Conservation (phyloP, 2,113 vertebrate species). For the Hystrix brachyura region DNA sequence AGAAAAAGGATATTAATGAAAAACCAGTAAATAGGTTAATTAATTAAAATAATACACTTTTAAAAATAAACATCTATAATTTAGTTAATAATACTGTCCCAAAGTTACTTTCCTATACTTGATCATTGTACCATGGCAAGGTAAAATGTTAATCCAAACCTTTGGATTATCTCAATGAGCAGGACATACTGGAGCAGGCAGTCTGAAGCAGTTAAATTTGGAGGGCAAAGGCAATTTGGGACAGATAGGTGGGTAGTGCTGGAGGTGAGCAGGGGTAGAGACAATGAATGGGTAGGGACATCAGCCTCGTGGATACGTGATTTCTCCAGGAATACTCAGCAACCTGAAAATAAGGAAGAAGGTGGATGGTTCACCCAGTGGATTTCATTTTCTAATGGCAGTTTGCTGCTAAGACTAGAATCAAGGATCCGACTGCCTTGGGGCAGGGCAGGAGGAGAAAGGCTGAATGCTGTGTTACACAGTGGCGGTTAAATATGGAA, state of each 20-base stretch:
- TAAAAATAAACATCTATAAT: not conserved
- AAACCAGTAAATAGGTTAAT: not conserved
- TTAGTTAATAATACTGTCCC: not conserved
- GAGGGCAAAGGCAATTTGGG: not conserved
- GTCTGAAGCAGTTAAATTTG: not conserved
- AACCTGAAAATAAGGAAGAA: not conserved
- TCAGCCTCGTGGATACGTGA: accelerated
- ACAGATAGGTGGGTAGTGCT: not conserved
- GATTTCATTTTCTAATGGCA: not conserved
- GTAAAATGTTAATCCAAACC: not conserved
- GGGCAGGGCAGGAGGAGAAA: not conserved
- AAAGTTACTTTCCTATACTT: not conserved
- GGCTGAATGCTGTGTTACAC: not conserved
- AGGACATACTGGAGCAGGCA: not conserved
- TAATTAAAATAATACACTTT: not conserved
- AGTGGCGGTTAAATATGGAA: not conserved
- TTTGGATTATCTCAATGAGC: slow-evolving; percentile 13
- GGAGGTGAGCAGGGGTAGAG: not conserved
- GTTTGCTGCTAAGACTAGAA: not conserved
- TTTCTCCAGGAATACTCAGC: not conserved
- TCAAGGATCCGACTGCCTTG: not conserved
- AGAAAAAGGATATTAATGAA: not conserved
- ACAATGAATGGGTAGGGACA: not conserved
- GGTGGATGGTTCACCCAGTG: not conserved
- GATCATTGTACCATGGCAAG: not conserved